Evolutionary conservation across 1,140 invertebrate genomes (phyloP), one percentile per base, ranked within the genome.

Genomic region (Venustaconcha ellipsiformis): DNA sequence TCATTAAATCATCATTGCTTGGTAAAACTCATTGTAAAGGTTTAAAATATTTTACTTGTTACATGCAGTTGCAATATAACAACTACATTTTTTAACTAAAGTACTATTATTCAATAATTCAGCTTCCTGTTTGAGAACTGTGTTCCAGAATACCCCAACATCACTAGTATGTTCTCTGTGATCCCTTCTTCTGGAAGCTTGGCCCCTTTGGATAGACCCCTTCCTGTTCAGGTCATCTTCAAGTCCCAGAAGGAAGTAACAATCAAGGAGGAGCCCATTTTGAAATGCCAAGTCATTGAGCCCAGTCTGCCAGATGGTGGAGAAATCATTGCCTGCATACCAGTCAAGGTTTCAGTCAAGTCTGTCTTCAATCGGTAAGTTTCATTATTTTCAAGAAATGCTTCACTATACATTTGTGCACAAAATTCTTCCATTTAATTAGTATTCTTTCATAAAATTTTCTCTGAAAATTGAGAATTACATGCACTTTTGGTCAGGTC

Each of bases 291-390:
- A 67, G 89, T 90, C 11, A 90, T 89, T 66, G 89, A 90, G 67
- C 86, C 89, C n/a, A 85, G 79, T 70, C 76, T 89, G 12, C 83
- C 79, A 8, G 88, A 89, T 11, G 83, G 84, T 57, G 88, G 87
- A 4, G 87, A 89, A 71, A 80, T 86, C 18, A 90, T 91, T 65
- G 90, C 89, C 14, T 87, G 82, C 66, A 90, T 91, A 37, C 90
- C 89, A 15, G 85, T 91, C 73, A 90, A 89, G 80, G 80, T 91
- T 12, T 89, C 89, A 55, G 89, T 87, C 14, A 87, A 87, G 71
- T 80, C 88, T 59, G 84, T 89, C 23, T 90, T 88, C 78, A 89
- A 86, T 83, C 90, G 89, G 89, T 90, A 83, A 84, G 87, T 82
- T 3, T 48, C 60, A 15, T 58, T 12, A 14, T n/a, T 37, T 70